Base-by-base conservation (phyloP, 2,888 invertebrate species). In the Caprella mutica region DNA sequence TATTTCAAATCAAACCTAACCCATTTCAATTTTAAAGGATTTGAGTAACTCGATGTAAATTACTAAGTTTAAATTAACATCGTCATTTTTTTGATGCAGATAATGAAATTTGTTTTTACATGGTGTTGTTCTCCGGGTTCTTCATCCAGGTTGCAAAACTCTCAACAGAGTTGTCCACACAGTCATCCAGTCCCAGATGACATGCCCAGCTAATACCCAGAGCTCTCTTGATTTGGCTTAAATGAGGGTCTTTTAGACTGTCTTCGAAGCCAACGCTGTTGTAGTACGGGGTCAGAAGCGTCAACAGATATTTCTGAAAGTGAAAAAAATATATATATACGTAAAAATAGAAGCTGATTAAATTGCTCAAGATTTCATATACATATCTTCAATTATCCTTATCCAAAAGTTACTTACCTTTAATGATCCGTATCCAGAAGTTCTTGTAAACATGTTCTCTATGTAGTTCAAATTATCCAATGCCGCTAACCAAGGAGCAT, bases 401-500 rank as follows among this genome's bases (percentile, higher is more conserved):
- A n/a, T n/a, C n/a, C n/a, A n/a, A n/a, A n/a, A n/a, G n/a, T n/a
- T n/a, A 43, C 1, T 9, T 72, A 82, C 83, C 77, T 82, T 81
- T 65, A 81, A 79, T 65, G 78, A 75, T 68, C 83, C 81, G 69
- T 82, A 84, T 65, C 80, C 77, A 1, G 77, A 78, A 29, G 82
- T 83, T 65, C 83, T 82, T n/a, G 83, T 78, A 56, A 90, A 76
- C 87, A 89, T 89, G 1, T 79, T 78, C 66, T 86, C 82, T 50
- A 92, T 78, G 69, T 84, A 91, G 27, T 80, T 81, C 53, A 92
- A 77, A 17, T 83, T 83, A 1, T 79, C 80, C 12, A 89, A 75
- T 0, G 88, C 88, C 0, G 89, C 80, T 70, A 83, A 83, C 92
- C 91, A 92, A 0, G 92, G 91, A 2, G 90, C 81, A 70, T 85